A percentile compares a stretch with the other conserved stretches of the same genome.
Evolutionary conservation across 2,113 vertebrate genomes (phyloP).

Genomic region (Tiliqua scincoides): DNA sequence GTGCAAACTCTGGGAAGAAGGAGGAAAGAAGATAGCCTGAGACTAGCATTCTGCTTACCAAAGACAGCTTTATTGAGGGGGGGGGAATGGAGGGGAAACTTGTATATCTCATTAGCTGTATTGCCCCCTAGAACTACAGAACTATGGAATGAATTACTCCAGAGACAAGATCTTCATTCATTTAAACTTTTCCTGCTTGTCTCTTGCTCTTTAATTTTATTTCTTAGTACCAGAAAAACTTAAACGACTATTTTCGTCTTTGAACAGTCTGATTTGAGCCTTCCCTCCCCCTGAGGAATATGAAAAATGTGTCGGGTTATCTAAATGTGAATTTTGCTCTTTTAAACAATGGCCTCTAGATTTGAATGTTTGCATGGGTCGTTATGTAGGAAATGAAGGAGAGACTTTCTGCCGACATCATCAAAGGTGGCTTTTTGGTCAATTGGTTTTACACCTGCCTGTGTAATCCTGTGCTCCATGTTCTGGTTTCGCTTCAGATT

Average conservation of each 20-base stretch:
- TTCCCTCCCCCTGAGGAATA: constrained; percentile 25
- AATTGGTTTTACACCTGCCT: neutral
- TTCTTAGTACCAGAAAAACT: neutral
- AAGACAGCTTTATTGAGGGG: too few species aligned
- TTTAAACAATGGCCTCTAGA: neutral
- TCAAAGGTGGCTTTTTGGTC: neutral
- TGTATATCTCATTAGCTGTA: too few species aligned
- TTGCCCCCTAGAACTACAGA: neutral
- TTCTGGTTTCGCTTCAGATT: rapidly evolving
- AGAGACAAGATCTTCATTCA: constrained; percentile 29
- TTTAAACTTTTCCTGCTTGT: constrained; percentile 24
- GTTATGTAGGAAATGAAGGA: neutral
- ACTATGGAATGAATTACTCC: neutral
- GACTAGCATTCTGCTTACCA: too few species aligned
- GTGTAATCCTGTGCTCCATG: neutral
- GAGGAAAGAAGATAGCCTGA: too few species aligned
- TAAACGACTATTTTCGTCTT: neutral
- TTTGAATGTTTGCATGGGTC: neutral
- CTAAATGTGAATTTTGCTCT: constrained; percentile 22
- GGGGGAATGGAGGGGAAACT: too few species aligned
- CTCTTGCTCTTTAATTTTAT: neutral
- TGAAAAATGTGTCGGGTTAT: constrained; percentile 26
- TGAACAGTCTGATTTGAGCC: constrained; percentile 34
- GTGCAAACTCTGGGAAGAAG: too few species aligned
- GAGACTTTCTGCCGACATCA: neutral